These are phyloP conservation scores for Agrilus mali DNA, from an alignment of 2,888 invertebrate genomes.

Conservation along the genomic window DNA sequence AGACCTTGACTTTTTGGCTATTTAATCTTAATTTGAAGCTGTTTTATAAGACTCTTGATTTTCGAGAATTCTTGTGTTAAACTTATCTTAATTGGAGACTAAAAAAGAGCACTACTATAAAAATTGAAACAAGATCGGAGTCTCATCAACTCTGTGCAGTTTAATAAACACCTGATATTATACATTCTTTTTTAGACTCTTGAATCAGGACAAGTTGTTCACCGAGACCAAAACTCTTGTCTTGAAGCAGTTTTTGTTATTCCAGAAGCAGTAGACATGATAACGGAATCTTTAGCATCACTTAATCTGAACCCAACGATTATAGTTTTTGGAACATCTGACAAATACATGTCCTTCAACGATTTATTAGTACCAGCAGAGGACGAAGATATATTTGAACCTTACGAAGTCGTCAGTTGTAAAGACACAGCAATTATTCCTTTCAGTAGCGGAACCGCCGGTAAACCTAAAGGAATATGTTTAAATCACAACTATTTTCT, in stretches of 20 bases:
- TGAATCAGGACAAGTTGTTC: no score
- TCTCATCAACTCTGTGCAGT: no score
- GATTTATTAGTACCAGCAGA: slow-evolving; percentile 16
- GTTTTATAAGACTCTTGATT: no score
- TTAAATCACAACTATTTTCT: slow-evolving; percentile 12
- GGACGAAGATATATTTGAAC: slow-evolving; percentile 12
- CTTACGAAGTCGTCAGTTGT: slow-evolving; percentile 7
- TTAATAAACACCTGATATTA: no score
- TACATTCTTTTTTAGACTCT: no score
- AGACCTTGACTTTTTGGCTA: no score
- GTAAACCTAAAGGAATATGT: slow-evolving; percentile 18
- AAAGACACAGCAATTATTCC: slow-evolving; percentile 14
- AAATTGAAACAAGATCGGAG: no score
- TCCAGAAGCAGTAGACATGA: slow-evolving; percentile 8
- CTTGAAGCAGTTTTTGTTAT: slow-evolving; percentile 21
- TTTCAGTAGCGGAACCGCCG: slow-evolving; percentile 21
- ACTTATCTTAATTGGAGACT: no score
- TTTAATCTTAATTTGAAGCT: no score
- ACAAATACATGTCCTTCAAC: slow-evolving; percentile 12
- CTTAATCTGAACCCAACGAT: slow-evolving; percentile 17
- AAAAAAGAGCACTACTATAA: no score
- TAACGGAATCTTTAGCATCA: slow-evolving; percentile 14
- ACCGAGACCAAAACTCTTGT: no score
- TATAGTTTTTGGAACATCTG: slow-evolving; percentile 21
- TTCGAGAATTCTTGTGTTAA: no score